phyloP scores from a whole-genome alignment of 2,797 vertebrate genomes.

The Phalanger gymnotis region DNA sequence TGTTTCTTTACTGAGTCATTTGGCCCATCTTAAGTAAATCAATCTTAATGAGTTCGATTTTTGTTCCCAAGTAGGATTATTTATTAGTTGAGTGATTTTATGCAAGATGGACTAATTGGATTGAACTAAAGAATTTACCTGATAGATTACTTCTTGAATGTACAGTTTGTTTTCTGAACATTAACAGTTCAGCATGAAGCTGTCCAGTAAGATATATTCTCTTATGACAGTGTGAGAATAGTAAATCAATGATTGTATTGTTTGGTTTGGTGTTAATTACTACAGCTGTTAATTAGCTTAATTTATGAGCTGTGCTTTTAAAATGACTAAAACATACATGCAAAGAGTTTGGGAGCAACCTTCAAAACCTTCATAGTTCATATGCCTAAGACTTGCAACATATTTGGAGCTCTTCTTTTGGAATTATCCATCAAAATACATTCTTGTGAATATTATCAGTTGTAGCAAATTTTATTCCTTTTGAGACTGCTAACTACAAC shows the following conservation, averaged over 20 bases:
- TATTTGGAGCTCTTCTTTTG: background rate
- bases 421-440: constrained; percentile 47
- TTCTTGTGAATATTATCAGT: constrained; percentile 4
- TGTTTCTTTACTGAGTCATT: constrained; percentile 31
- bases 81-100: constrained; percentile 14
- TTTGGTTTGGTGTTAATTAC: background rate
- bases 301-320: background rate
- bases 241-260: background rate
- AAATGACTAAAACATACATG: background rate
- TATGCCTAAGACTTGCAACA: background rate
- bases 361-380: background rate
- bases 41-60: constrained; percentile 10
- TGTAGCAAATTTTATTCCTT: constrained; percentile 36
- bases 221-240: background rate
- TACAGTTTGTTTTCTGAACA: background rate
- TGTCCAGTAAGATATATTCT: background rate
- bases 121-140: background rate
- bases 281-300: background rate
- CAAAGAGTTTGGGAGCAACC: background rate
- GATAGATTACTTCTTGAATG: background rate
- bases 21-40: constrained; percentile 22
- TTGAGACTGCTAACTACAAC: constrained; percentile 23
- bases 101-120: constrained; percentile 1
- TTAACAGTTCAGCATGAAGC: background rate
- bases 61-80: constrained; percentile 33